A percentile compares a stretch with the other conserved stretches of the same genome.
Evolutionary conservation across 2,797 vertebrate genomes (phyloP).

Genomic region (Distichodus sexfasciatus): DNA sequence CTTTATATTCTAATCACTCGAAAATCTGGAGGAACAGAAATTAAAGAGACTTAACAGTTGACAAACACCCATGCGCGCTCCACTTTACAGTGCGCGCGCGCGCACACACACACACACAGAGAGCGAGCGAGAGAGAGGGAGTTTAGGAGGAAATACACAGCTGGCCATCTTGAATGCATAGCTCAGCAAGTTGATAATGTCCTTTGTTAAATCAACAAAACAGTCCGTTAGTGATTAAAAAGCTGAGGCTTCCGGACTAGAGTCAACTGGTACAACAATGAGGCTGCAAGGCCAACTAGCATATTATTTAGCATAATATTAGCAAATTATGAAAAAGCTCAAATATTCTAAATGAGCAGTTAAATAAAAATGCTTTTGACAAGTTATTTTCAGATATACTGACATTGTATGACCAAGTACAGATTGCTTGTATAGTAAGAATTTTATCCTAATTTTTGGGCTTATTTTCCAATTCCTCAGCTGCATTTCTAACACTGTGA

Average conservation of each 20-base stretch:
- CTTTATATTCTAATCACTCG: background rate
- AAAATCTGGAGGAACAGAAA: background rate
- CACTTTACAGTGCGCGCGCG: background rate
- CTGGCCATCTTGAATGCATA: constrained; percentile 18
- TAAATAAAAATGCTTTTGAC: too few species aligned
- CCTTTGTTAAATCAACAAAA: constrained; percentile 32
- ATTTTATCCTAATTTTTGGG: too few species aligned
- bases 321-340: background rate
- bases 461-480: too few species aligned
- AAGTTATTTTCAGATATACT: too few species aligned
- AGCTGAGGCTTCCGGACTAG: too few species aligned
- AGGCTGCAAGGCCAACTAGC: constrained; percentile 16
- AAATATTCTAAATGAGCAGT: too few species aligned
- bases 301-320: background rate
- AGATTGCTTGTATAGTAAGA: too few species aligned
- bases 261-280: too few species aligned
- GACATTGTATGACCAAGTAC: too few species aligned
- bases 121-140: constrained; percentile 12
- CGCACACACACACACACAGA: constrained; percentile 5
- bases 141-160: constrained; percentile 3
- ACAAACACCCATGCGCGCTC: background rate
- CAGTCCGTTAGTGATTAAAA: background rate
- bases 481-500: too few species aligned
- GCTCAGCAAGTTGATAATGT: constrained; percentile 28
- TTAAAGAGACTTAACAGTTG: background rate